These are phyloP conservation scores for Xenopus borealis DNA, from an alignment of 2,113 vertebrate genomes.

Conservation along the genomic window DNA sequence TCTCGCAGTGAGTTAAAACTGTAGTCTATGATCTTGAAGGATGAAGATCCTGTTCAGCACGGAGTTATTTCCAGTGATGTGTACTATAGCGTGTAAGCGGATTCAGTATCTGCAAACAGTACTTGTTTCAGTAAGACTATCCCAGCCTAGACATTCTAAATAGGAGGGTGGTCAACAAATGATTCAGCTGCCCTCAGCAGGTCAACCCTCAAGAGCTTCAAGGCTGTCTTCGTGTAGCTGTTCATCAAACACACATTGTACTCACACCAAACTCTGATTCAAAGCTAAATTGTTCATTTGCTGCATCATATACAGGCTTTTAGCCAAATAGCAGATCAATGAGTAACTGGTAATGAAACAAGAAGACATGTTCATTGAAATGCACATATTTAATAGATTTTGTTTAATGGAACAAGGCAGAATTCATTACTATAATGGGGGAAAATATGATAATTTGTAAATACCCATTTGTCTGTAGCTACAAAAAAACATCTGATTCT, in stretches of 20 bases:
- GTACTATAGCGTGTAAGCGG: not conserved
- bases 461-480: conserved; percentile 5
- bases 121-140: conserved; percentile 15
- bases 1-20: not conserved
- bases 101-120: too few species aligned
- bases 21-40: not conserved
- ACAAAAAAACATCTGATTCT: not conserved
- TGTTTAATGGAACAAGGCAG: conserved; percentile 12
- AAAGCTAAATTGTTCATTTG: not conserved
- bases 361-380: conserved; percentile 29
- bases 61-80: not conserved
- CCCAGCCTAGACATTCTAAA: conserved; percentile 46
- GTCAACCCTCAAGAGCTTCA: conserved; percentile 17
- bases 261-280: conserved; percentile 17
- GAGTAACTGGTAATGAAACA: conserved; percentile 13
- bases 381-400: conserved; percentile 29
- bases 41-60: not conserved
- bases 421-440: conserved; percentile 24
- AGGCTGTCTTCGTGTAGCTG: conserved; percentile 25
- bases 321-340: conserved; percentile 36
- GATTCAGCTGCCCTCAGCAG: conserved; percentile 23
- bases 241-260: conserved; percentile 34
- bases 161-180: conserved; percentile 35
- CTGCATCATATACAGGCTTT: conserved; percentile 15
- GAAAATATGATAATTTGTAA: conserved; percentile 12